A percentile compares a stretch with the other conserved stretches of the same genome.
phyloP scores from a whole-genome alignment of 2,888 invertebrate genomes.

The Griposia aprilina region DNA sequence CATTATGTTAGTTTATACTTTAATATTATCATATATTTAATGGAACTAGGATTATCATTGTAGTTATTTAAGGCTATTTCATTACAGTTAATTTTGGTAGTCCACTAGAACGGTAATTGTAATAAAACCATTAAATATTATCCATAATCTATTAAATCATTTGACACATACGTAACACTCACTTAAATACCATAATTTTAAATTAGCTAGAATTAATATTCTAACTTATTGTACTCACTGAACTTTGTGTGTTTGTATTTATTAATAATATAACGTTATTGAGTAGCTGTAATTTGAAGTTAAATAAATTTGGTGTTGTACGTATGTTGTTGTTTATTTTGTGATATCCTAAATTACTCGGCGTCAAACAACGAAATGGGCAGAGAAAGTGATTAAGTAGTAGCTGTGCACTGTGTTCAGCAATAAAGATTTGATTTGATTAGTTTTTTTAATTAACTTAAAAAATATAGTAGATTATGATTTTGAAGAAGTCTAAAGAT shows the following conservation, averaged over 20 bases:
- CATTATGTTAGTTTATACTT: not conserved
- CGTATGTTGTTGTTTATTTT: conserved; percentile 22
- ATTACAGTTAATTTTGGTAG: not conserved
- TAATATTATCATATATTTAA: not conserved
- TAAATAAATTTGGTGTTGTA: conserved; percentile 8
- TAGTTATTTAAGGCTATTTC: not conserved
- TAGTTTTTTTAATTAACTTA: not conserved
- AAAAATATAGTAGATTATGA: not conserved
- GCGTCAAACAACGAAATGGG: too few relatives aligned
- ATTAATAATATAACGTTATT: not conserved
- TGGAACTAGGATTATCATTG: not conserved
- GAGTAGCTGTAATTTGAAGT: not conserved
- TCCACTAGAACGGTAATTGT: not conserved
- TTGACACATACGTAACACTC: not conserved
- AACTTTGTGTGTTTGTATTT: not conserved
- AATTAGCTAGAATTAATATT: not conserved
- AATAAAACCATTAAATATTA: conserved; percentile 4
- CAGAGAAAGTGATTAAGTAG: not conserved
- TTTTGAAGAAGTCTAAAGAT: not conserved
- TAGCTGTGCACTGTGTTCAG: not conserved
- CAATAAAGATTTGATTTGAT: not conserved
- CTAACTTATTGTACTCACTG: not conserved
- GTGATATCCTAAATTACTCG: not conserved
- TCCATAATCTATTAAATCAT: not conserved
- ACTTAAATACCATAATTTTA: not conserved